These are phyloP conservation scores for Argentina silus DNA, from an alignment of 2,797 vertebrate species.

Conservation along the genomic window DNA sequence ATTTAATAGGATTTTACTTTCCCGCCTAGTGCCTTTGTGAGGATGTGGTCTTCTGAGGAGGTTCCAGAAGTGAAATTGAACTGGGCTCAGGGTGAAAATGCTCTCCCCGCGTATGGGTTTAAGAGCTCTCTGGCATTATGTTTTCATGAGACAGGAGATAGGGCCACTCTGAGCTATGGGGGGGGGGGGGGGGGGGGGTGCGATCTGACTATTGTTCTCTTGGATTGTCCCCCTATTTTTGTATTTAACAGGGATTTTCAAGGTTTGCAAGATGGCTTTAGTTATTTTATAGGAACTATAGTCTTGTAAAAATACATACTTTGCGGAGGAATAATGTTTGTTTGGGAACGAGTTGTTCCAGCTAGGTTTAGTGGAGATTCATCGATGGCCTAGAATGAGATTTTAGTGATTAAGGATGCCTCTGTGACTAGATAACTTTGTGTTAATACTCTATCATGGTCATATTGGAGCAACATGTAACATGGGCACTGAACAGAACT, in stretches of 20 bases:
- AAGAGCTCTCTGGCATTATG: slow-evolving; percentile 66
- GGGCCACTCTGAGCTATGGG: slow-evolving; percentile 49
- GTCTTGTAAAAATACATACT: slow-evolving; percentile 41
- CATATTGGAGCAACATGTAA: slow-evolving; percentile 5
- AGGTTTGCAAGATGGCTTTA: slow-evolving; percentile 44
- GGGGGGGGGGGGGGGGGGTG: slow-evolving; percentile 23
- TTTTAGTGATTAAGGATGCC: slow-evolving; percentile 29
- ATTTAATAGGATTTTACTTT: slow-evolving; percentile 67
- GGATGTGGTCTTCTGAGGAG: slow-evolving; percentile 13
- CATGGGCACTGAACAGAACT: not conserved
- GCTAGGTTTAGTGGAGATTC: slow-evolving; percentile 6
- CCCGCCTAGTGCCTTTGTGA: slow-evolving; percentile 49
- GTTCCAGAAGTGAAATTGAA: slow-evolving; percentile 59
- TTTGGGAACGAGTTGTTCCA: slow-evolving; percentile 40
- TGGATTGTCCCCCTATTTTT: slow-evolving; percentile 38
- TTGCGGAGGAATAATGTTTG: slow-evolving; percentile 47
- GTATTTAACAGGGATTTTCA: slow-evolving; percentile 48
- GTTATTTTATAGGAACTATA: slow-evolving; percentile 39
- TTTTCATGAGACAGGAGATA: slow-evolving; percentile 68
- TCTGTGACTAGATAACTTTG: not conserved
- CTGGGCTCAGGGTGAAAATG: slow-evolving; percentile 55
- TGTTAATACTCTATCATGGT: not conserved
- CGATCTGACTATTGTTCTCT: slow-evolving; percentile 57
- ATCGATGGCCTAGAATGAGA: slow-evolving; percentile 1
- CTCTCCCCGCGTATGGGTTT: slow-evolving; percentile 61